Percentiles rank a stretch among this genome's conserved stretches.
Evolutionary conservation across 2,113 vertebrate genomes (phyloP).

Genomic region (Caretta caretta): DNA sequence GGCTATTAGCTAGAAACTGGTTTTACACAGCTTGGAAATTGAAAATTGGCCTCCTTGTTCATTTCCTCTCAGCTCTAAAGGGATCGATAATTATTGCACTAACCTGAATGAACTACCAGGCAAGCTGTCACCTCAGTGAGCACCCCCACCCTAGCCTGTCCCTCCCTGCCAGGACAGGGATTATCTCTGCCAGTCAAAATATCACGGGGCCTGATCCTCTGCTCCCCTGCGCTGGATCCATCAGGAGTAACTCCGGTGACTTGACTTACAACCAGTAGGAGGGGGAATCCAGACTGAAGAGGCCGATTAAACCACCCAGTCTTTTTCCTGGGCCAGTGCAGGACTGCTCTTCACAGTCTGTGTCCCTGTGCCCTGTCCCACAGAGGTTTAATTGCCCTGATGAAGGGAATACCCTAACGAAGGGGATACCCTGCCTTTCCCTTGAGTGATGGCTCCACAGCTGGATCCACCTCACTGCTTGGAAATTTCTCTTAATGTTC

Average conservation of each 20-base stretch:
- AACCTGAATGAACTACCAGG: background rate
- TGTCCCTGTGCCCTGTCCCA: background rate
- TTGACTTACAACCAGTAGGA: background rate
- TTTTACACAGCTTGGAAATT: constrained; percentile 46
- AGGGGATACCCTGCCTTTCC: background rate
- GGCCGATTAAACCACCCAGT: background rate
- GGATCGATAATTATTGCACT: background rate
- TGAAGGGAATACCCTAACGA: background rate
- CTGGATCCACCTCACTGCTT: background rate
- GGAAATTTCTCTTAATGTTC: background rate
- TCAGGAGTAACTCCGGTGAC: background rate
- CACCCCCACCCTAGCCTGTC: background rate
- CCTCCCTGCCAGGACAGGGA: background rate
- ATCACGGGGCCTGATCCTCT: background rate
- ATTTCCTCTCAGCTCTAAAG: constrained; percentile 36
- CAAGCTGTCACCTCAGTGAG: background rate
- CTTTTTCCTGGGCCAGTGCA: background rate
- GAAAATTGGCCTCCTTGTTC: constrained; percentile 58
- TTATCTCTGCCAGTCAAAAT: background rate
- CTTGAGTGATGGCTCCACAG: background rate
- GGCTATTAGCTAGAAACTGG: constrained; percentile 36
- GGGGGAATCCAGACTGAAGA: background rate
- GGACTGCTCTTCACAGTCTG: background rate
- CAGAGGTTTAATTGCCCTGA: background rate
- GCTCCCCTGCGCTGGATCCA: background rate